These are phyloP conservation scores for Scomber japonicus DNA, from an alignment of 2,113 vertebrate genomes.

Conservation along the genomic window DNA sequence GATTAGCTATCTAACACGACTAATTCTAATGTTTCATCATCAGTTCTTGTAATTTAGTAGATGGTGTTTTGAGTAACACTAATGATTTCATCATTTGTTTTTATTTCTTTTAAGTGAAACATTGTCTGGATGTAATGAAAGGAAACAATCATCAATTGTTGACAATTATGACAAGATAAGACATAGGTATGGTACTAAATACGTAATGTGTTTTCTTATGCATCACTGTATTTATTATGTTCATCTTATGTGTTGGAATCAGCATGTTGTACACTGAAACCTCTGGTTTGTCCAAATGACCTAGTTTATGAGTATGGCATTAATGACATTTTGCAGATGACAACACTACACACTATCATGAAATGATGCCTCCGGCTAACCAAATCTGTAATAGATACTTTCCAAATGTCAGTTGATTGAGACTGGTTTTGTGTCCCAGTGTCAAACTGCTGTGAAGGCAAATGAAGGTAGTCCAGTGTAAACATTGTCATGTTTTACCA, in stretches of 20 bases:
- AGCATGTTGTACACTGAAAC: not conserved
- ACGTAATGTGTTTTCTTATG: slow-evolving; percentile 26
- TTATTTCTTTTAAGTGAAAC: slow-evolving; percentile 12
- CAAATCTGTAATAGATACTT: not conserved
- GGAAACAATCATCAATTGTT: slow-evolving; percentile 48
- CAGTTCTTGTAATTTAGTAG: not conserved
- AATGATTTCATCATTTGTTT: slow-evolving; percentile 15
- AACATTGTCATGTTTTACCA: slow-evolving; percentile 37
- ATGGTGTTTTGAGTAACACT: slow-evolving; percentile 22
- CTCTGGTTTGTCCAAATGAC: slow-evolving; percentile 11
- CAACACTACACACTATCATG: not conserved
- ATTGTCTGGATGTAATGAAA: not conserved
- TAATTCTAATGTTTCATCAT: slow-evolving; percentile 35
- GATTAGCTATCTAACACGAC: slow-evolving; percentile 44
- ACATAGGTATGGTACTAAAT: slow-evolving; percentile 10
- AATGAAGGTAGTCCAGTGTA: slow-evolving; percentile 20
- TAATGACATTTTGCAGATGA: not conserved
- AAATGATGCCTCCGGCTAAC: slow-evolving; percentile 16
- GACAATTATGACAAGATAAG: slow-evolving; percentile 34
- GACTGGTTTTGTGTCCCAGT: not conserved
- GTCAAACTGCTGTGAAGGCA: not conserved
- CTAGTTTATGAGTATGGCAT: not conserved
- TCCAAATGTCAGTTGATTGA: not conserved
- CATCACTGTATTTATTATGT: slow-evolving; percentile 52
- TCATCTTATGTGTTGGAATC: slow-evolving; percentile 31